Conservation (phyloP, 2,113 vertebrate species). For the Serinus canaria region DNA sequence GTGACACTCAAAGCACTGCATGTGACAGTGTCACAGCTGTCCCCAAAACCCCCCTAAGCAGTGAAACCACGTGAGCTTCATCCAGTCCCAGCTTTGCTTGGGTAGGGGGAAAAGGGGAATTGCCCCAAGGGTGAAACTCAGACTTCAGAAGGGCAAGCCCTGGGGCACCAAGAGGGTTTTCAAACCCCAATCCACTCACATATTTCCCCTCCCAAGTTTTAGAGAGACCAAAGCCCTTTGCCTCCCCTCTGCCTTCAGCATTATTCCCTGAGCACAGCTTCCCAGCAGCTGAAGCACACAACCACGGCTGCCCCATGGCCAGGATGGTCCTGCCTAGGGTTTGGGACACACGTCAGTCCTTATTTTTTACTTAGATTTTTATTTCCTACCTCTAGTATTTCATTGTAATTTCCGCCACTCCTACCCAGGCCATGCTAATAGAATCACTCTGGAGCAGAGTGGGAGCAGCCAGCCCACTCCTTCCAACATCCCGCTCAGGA, state of each 20-base stretch:
- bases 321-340: neutral
- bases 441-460: neutral
- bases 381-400: slow-evolving; percentile 31
- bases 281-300: neutral
- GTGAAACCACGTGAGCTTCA: neutral
- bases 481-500: neutral
- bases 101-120: neutral
- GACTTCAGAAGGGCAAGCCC: neutral
- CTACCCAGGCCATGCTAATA: neutral
- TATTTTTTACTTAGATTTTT: slow-evolving; percentile 51
- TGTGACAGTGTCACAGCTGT: rapidly evolving
- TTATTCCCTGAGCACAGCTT: neutral
- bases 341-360: neutral
- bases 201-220: neutral
- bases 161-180: neutral
- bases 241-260: neutral
- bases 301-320: neutral
- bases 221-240: neutral
- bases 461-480: slow-evolving; percentile 2
- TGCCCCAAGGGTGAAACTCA: neutral
- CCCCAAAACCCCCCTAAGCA: neutral
- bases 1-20: neutral
- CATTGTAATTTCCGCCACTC: slow-evolving; percentile 52
- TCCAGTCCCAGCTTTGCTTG: neutral
- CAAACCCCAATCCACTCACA: neutral